These are phyloP conservation scores for Mythimna lalbum DNA, from an alignment of 2,888 invertebrate genomes.

Conservation along the genomic window DNA sequence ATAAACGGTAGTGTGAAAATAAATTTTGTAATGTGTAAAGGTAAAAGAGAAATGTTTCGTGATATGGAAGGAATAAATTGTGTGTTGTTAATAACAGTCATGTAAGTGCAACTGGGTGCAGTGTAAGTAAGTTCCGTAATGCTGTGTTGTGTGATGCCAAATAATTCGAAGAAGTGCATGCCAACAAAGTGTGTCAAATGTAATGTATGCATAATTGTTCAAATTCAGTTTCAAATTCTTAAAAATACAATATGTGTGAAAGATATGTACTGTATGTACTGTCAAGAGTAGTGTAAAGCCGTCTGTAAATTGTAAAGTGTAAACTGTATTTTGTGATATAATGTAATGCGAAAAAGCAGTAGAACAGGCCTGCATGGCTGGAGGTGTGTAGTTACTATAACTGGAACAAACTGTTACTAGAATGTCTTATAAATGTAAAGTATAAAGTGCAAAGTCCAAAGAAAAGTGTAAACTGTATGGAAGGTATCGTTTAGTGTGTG, in stretches of 20 bases:
- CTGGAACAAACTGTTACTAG: background rate
- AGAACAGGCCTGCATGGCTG: background rate
- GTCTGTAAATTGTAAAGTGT: background rate
- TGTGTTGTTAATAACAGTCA: background rate
- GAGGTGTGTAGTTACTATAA: background rate
- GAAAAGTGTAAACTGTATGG: constrained; percentile 35
- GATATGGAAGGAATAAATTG: background rate
- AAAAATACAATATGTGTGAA: background rate
- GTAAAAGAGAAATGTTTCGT: background rate
- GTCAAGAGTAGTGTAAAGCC: no score
- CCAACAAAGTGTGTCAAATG: constrained; percentile 24
- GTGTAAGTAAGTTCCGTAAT: background rate
- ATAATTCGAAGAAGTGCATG: constrained; percentile 17
- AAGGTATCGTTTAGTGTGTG: constrained; percentile 51
- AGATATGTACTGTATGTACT: background rate
- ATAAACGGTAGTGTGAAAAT: background rate
- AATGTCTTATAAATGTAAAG: background rate
- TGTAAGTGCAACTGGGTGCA: background rate
- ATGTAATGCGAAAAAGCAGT: background rate
- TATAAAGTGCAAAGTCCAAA: background rate
- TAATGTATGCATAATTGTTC: background rate
- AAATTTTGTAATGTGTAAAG: no score
- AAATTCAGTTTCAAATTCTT: background rate
- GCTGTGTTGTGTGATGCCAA: constrained; percentile 2
- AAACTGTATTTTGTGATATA: constrained; percentile 2